Conservation (phyloP, 2,113 vertebrate species). For the Nyctibius bracteatus region DNA sequence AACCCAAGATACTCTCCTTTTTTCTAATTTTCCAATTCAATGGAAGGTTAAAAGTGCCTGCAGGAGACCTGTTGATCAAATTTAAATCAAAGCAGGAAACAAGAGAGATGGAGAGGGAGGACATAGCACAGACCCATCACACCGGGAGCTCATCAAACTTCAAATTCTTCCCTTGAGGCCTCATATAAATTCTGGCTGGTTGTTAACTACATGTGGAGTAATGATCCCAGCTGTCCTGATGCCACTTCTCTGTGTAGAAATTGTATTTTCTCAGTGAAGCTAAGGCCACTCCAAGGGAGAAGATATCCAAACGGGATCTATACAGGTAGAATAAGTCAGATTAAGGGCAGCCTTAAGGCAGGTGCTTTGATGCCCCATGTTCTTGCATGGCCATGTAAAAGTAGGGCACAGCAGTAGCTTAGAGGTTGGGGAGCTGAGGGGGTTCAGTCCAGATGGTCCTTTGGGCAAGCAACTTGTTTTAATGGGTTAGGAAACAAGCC, state of each 20-base stretch:
- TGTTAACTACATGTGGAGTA: background rate
- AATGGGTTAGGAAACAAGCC: background rate
- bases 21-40: background rate
- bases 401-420: background rate
- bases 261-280: background rate
- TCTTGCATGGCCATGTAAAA: background rate
- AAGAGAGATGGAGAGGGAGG: background rate
- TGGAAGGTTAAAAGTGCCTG: conserved; percentile 8
- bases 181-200: background rate
- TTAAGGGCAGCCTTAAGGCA: background rate
- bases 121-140: background rate
- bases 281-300: background rate
- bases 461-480: background rate
- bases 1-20: background rate
- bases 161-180: background rate
- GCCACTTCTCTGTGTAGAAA: background rate
- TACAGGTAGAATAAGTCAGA: background rate
- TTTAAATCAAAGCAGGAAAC: background rate
- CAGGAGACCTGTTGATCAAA: conserved; percentile 31
- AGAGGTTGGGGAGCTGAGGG: background rate
- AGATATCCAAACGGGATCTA: background rate
- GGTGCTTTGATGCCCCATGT: background rate
- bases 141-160: background rate
- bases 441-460: background rate
- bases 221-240: background rate